phyloP scores from a whole-genome alignment of 2,888 invertebrate genomes.

The Schizotus pectinicornis region DNA sequence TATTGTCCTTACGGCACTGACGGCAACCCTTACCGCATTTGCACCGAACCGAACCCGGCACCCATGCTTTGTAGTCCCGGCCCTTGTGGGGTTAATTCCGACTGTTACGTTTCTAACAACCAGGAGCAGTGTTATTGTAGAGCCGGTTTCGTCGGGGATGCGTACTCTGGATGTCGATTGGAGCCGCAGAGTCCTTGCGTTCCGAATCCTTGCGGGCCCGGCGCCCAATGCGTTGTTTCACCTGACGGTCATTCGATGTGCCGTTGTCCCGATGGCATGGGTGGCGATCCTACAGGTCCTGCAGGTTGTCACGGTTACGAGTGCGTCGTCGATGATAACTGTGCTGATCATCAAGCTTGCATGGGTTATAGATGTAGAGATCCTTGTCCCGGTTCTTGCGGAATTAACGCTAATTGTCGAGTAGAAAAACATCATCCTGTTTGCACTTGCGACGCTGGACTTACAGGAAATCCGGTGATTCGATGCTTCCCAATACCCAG shows the following conservation, averaged over 20 bases:
- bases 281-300: conserved; percentile 76
- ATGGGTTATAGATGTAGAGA: conserved; percentile 81
- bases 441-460: conserved; percentile 75
- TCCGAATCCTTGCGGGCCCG: conserved; percentile 82
- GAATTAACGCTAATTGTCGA: conserved; percentile 73
- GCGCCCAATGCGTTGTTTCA: conserved; percentile 73
- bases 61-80: conserved; percentile 76
- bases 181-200: conserved; percentile 74
- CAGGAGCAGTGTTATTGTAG: conserved; percentile 86
- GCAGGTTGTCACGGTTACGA: conserved; percentile 79
- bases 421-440: conserved; percentile 82
- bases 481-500: conserved; percentile 70
- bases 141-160: conserved; percentile 77
- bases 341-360: conserved; percentile 74
- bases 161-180: conserved; percentile 76
- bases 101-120: conserved; percentile 82
- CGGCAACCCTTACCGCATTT: conserved; percentile 84
- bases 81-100: conserved; percentile 81
- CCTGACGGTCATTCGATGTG: conserved; percentile 75
- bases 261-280: conserved; percentile 74
- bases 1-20: conserved; percentile 83
- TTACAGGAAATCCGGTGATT: conserved; percentile 78
- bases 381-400: conserved; percentile 84
- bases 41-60: conserved; percentile 66
- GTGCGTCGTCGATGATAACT: conserved; percentile 82